Base-by-base conservation (phyloP, 2,113 vertebrate genomes). In the Numida meleagris region DNA sequence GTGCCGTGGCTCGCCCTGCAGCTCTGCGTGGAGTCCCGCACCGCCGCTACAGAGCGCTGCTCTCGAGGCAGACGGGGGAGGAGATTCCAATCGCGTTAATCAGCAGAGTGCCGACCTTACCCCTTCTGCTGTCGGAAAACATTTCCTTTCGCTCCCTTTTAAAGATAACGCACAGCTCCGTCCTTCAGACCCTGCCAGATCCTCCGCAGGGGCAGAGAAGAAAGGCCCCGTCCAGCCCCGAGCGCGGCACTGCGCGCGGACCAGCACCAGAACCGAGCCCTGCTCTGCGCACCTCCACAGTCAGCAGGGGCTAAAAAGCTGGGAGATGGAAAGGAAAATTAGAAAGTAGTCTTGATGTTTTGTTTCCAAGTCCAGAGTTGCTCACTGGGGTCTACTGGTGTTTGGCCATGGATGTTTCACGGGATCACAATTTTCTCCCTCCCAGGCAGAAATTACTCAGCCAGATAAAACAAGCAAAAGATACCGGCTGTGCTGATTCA, bases 401-500 rank as follows among this genome's bases (percentile, higher is more conserved):
- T 94, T 51, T 21, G 66, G 62, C 86, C 1, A 10, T 7, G 59
- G 50, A 6, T 65, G 24, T 51, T 89, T 91, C 42, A 33, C 21
- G 16, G 67, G 65, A 77, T 80, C 27, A 81, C 31, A 50, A 12
- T 51, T 93, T 72, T 80, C 57, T 86, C 34, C 50, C 81, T 78
- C 38, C 24, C 63, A 81, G 67, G 51, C 67, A 65, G 12, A 45
- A 86, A 70, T 73, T 84, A 61, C 65, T 93, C 61, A 15, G 70
- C 88, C 86, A 91, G 89, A 86, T 61, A 82, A 94, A 94, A 94
- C 86, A 92, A 84, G 74, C 45, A 58, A 51, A 92, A 90, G 79
- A 86, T 62, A n/a, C 40, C 33, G n/a, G 8, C 34, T 85, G 53
- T 80, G 84, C 93, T 95, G 95, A 96, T 87, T 96, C 95, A 96